Conservation (phyloP, 2,888 invertebrate genomes). For the Atethmia centrago region DNA sequence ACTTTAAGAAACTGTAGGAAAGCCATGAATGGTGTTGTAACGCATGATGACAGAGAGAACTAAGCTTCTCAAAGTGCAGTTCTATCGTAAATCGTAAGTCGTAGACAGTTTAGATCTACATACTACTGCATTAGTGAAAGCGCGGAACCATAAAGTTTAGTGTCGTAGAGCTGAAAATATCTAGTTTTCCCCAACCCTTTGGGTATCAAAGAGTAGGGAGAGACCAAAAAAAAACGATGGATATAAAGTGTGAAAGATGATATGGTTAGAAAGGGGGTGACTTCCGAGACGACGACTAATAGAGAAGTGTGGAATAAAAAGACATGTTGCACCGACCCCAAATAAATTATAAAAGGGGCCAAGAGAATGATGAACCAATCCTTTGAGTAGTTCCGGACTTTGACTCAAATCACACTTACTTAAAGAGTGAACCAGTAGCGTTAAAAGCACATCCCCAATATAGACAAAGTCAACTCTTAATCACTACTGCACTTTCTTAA, state of each 20-base stretch:
- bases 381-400: background rate
- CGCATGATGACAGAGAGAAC: background rate
- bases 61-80: background rate
- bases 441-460: background rate
- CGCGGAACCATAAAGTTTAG: slow-evolving; percentile 5
- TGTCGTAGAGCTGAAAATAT: background rate
- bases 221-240: background rate
- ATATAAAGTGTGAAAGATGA: too few relatives aligned
- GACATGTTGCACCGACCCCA: background rate
- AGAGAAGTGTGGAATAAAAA: background rate
- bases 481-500: background rate
- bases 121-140: slow-evolving; percentile 32
- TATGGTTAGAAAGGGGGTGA: background rate
- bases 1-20: background rate
- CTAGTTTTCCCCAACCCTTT: background rate
- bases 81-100: slow-evolving; percentile 14
- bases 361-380: background rate
- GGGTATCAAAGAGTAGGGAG: background rate
- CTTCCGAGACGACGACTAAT: background rate
- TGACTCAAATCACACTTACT: background rate
- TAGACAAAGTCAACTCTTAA: background rate
- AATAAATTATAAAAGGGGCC: too few relatives aligned
- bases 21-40: background rate
- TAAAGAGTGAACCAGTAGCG: background rate
- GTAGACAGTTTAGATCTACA: slow-evolving; percentile 21